These are phyloP conservation scores for Meganola albula DNA, from an alignment of 2,888 invertebrate species.

Conservation along the genomic window DNA sequence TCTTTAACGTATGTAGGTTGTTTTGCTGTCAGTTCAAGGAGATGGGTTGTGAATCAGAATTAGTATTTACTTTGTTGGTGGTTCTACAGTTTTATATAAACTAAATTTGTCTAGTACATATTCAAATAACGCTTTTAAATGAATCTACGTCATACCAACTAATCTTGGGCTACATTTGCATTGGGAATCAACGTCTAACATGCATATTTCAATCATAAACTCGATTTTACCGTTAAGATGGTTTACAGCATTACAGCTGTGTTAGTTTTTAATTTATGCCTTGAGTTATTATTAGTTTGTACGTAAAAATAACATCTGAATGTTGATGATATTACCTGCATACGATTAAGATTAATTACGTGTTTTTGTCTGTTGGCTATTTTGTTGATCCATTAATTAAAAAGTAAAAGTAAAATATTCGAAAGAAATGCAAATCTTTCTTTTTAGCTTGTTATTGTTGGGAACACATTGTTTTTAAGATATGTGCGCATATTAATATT, in stretches of 20 bases:
- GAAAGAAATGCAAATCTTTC: no score
- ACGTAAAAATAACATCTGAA: no score
- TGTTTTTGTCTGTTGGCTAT: no score
- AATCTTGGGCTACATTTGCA: slow-evolving; percentile 41
- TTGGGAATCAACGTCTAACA: slow-evolving; percentile 25
- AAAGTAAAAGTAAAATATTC: no score
- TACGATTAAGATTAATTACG: no score
- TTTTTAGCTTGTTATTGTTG: no score
- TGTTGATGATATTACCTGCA: no score
- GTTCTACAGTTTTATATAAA: slow-evolving; percentile 15
- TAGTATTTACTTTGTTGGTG: slow-evolving; percentile 7
- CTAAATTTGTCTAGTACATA: slow-evolving; percentile 19
- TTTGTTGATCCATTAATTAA: no score
- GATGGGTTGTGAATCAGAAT: slow-evolving; percentile 21
- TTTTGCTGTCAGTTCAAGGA: slow-evolving; percentile 33
- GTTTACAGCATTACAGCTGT: slow-evolving; percentile 10
- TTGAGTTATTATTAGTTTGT: no score
- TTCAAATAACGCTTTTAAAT: slow-evolving; percentile 12
- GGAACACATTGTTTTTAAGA: no score
- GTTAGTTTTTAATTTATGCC: slow-evolving; percentile 1
- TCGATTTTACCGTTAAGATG: slow-evolving; percentile 16
- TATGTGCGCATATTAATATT: no score
- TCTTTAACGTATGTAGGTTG: slow-evolving; percentile 17
- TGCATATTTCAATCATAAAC: slow-evolving; percentile 27
- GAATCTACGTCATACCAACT: slow-evolving; percentile 33